Evolutionary conservation across 2,797 vertebrate genomes (phyloP), one percentile per base, ranked within the genome.

Genomic region (Acipenser transmontanus): DNA sequence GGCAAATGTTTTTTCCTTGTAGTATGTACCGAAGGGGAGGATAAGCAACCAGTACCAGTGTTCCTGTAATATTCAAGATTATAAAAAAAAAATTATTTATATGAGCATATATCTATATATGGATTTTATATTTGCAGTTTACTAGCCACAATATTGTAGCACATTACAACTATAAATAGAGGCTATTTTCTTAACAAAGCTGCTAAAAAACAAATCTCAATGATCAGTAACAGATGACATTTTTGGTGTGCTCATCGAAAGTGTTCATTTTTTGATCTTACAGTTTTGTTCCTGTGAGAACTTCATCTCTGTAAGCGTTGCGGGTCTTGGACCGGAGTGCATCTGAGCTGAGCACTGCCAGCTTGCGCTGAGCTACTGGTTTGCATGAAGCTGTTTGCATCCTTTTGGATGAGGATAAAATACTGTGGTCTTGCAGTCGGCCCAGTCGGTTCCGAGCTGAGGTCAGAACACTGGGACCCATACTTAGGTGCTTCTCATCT

Each of bases 221-320:
- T 34, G 34, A 34, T 34, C 34, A 34, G 34, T 34, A 34, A 34
- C 4, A 34, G 34, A 34, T 34, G 34, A 34, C 34, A 34, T 34
- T 34, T 34, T 34, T 34, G 34, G 34, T 34, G 2, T 34, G 34
- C 34, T 34, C 34, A 34, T 34, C 4, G 34, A 4, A 34, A 34
- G 34, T 34, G 34, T 34, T 34, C 34, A 17, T 17, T 17, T 17
- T 17, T 34, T 34, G 34, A 3, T 34, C 34, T 89, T 72, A 94
- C 92, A 89, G 69, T 82, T 88, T 92, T n/a, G 76, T 87, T 67
- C 85, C 86, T 75, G 82, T 81, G 66, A 81, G 72, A 63, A 89
- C 74, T 76, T 90, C 86, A 67, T 81, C 83, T 47, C 68, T 86
- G 68, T 77, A 78, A 47, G 72, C 70, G 14, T 68, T 83, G 61